These are phyloP conservation scores for Xanthorhoe designata DNA, from an alignment of 2,888 invertebrate species.

Conservation along the genomic window DNA sequence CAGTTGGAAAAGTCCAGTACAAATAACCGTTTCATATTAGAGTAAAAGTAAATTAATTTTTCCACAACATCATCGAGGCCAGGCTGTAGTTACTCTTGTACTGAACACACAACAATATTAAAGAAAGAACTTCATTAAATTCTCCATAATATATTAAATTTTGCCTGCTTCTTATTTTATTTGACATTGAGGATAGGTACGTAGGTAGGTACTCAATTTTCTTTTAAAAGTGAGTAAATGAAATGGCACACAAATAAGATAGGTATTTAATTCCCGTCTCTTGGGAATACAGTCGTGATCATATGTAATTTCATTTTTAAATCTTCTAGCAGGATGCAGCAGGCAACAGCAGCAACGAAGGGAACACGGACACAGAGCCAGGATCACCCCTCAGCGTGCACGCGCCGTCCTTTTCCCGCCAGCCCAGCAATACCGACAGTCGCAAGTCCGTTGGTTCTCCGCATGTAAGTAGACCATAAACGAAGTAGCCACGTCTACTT, in stretches of 20 bases:
- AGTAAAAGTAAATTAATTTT: neutral
- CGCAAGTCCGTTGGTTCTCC: conserved; percentile 72
- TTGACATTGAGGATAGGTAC: neutral
- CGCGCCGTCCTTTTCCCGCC: conserved; percentile 72
- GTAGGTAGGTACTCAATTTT: conserved; percentile 5
- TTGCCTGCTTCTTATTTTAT: neutral
- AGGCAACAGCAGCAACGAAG: conserved; percentile 77
- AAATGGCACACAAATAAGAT: neutral
- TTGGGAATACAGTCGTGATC: too few species aligned
- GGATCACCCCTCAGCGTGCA: conserved; percentile 74
- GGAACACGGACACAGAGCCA: conserved; percentile 77
- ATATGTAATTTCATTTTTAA: neutral
- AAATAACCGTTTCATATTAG: neutral
- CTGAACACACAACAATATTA: conserved; percentile 1
- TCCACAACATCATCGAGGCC: neutral
- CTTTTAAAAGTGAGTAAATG: neutral
- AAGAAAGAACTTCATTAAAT: conserved; percentile 1
- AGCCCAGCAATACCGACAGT: conserved; percentile 74
- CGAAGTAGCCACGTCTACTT: too few species aligned
- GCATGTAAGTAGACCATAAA: conserved; percentile 58
- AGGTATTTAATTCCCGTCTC: too few species aligned
- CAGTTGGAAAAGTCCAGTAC: neutral
- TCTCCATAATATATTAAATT: neutral
- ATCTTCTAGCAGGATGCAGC: conserved; percentile 62
- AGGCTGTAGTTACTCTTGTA: neutral